phyloP scores from a whole-genome alignment of 2,888 invertebrate species.

The Drosophila robusta region DNA sequence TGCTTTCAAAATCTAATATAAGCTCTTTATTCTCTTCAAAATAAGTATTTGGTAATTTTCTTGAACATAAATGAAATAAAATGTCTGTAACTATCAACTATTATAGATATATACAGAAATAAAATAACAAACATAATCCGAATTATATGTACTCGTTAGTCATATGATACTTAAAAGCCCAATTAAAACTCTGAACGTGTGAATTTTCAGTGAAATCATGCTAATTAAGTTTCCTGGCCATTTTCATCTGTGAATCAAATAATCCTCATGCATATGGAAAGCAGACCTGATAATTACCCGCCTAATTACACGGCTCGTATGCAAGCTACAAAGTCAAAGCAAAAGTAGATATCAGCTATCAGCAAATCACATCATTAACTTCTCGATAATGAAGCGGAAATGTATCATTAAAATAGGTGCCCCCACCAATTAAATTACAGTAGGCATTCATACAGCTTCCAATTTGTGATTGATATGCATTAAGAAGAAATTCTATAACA shows the following conservation, averaged over 20 bases:
- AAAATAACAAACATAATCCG: background rate
- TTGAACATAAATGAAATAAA: too few relatives aligned
- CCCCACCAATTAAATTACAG: too few relatives aligned
- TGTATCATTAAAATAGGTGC: slow-evolving; percentile 8
- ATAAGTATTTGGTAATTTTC: too few relatives aligned
- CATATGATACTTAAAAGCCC: background rate
- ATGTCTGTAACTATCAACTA: too few relatives aligned
- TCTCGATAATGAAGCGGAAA: background rate
- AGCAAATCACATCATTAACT: too few relatives aligned
- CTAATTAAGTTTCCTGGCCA: background rate
- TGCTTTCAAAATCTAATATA: too few relatives aligned
- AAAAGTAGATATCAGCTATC: background rate
- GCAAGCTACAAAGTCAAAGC: background rate
- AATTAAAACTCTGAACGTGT: background rate
- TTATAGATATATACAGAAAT: too few relatives aligned
- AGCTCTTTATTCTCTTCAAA: too few relatives aligned
- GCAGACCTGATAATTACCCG: slow-evolving; percentile 30
- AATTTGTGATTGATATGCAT: too few relatives aligned
- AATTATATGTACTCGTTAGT: background rate
- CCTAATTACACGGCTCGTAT: slow-evolving; percentile 20
- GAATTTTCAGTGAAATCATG: slow-evolving; percentile 1
- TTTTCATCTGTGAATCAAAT: slow-evolving; percentile 2
- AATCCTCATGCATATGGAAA: background rate
- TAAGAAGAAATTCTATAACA: background rate
- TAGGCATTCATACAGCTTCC: background rate